Evolutionary conservation across 2,797 vertebrate species (phyloP).

Genomic region (Chelon labrosus): DNA sequence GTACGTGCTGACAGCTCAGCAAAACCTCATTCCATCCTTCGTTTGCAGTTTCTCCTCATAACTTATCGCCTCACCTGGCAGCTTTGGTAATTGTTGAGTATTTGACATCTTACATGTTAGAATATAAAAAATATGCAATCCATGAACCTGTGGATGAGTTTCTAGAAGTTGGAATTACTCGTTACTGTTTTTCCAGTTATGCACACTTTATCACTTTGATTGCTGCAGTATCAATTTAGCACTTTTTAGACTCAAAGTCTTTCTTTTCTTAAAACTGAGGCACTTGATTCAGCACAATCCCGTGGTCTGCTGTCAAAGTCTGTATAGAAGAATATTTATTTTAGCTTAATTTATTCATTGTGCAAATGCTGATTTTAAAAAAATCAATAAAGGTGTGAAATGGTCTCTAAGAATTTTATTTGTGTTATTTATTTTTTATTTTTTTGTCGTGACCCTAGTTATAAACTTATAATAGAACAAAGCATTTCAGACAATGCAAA

Average conservation of each 20-base stretch:
- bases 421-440: neutral
- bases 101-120: neutral
- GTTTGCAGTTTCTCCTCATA: slow-evolving; percentile 14
- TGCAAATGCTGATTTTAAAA: slow-evolving; percentile 14
- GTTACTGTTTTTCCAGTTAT: neutral
- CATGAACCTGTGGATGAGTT: neutral
- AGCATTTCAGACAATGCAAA: neutral
- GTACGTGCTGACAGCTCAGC: slow-evolving; percentile 3
- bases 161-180: neutral
- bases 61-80: slow-evolving; percentile 18
- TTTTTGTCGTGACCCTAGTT: neutral
- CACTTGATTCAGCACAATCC: neutral
- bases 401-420: slow-evolving; percentile 21
- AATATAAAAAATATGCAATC: neutral
- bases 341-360: slow-evolving; percentile 47
- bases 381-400: slow-evolving; percentile 65
- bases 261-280: slow-evolving; percentile 8
- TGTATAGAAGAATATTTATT: slow-evolving; percentile 57
- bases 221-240: slow-evolving; percentile 23
- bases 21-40: slow-evolving; percentile 33
- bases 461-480: neutral
- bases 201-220: slow-evolving; percentile 19
- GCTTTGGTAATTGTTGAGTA: slow-evolving; percentile 16
- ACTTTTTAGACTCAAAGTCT: slow-evolving; percentile 37
- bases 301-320: slow-evolving; percentile 24